Evolutionary conservation across 2,888 invertebrate genomes (phyloP).

Genomic region (Drosophila mulleri): DNA sequence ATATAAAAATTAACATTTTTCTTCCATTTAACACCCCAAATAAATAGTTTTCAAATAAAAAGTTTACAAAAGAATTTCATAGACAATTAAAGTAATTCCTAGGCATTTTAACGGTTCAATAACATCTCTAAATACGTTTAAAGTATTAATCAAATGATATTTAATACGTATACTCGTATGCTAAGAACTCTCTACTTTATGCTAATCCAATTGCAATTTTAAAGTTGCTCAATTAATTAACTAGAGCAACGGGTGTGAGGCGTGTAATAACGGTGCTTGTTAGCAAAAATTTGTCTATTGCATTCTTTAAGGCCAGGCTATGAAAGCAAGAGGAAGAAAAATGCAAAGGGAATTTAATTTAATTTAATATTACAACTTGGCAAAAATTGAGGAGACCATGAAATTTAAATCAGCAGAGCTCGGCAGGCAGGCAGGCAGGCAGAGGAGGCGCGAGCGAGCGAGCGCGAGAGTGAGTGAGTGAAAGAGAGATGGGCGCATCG

Average conservation of each 20-base stretch:
- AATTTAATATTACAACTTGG: constrained; percentile 70
- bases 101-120: not conserved
- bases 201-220: not conserved
- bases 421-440: constrained; percentile 24
- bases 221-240: constrained; percentile 12
- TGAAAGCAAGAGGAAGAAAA: constrained; percentile 13
- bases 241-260: not conserved
- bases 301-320: constrained; percentile 13
- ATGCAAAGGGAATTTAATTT: constrained; percentile 69
- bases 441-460: not conserved
- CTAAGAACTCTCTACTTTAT: not conserved
- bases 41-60: no score
- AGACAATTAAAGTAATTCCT: not conserved
- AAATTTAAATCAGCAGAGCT: constrained; percentile 72
- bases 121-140: not conserved
- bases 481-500: constrained; percentile 32
- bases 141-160: not conserved
- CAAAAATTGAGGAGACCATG: constrained; percentile 75
- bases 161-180: not conserved
- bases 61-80: no score
- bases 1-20: no score
- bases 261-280: constrained; percentile 13
- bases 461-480: not conserved
- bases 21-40: no score
- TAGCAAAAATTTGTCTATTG: constrained; percentile 26